Conservation (phyloP, 2,797 vertebrate species). For the Enteromius trimaculatus region DNA sequence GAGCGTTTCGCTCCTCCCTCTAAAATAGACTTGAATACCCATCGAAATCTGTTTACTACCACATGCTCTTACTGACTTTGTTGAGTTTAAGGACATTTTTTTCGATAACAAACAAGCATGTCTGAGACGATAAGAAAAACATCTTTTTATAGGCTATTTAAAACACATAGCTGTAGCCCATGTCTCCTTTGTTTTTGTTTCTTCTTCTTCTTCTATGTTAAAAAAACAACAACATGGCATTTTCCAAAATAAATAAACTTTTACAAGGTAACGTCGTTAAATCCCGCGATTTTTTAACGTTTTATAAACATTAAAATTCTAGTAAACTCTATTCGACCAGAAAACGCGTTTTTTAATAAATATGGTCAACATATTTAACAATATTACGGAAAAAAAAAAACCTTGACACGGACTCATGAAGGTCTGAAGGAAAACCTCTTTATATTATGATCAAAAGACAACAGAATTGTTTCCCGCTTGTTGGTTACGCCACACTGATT, state of each 20-base stretch:
- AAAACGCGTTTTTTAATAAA: background rate
- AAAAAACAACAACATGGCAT: background rate
- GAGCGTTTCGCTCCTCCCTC: conserved; percentile 67
- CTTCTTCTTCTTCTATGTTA: too few relatives aligned
- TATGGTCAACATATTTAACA: background rate
- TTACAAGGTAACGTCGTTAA: background rate
- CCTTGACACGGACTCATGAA: background rate
- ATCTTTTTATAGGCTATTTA: background rate
- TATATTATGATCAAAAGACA: background rate
- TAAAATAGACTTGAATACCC: conserved; percentile 35
- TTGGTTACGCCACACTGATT: background rate
- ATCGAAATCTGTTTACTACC: conserved; percentile 17
- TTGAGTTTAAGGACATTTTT: background rate
- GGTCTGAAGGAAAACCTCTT: background rate
- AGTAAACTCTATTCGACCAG: too few relatives aligned
- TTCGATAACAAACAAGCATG: background rate
- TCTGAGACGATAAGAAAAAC: background rate
- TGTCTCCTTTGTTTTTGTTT: background rate
- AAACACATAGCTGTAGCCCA: background rate
- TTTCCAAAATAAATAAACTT: background rate
- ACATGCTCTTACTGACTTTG: background rate
- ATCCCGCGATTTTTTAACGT: background rate
- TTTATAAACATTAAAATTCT: too few relatives aligned
- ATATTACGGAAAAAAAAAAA: background rate
- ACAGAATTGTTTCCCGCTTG: background rate